These are phyloP conservation scores for Drosophila austrosaltans DNA, from an alignment of 2,888 invertebrate species.

Conservation along the genomic window DNA sequence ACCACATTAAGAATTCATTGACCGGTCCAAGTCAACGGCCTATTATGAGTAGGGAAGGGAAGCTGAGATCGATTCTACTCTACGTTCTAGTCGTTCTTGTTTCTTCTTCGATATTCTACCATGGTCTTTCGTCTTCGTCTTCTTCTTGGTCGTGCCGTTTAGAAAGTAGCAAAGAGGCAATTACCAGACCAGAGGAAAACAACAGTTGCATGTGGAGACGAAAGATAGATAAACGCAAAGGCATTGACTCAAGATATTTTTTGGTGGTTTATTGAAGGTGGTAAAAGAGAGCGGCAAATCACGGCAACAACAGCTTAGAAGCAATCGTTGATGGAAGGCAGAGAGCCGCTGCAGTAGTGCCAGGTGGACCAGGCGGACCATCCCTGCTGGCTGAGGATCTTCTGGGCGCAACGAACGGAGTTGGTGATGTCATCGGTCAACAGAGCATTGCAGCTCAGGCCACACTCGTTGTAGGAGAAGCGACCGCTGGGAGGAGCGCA, in stretches of 20 bases:
- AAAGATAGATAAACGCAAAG: conserved; percentile 16
- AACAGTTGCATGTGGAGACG: conserved; percentile 48
- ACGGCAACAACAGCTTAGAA: too few relatives aligned
- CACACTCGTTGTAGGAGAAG: conserved; percentile 68
- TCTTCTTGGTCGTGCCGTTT: conserved; percentile 20
- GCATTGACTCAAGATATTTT: conserved; percentile 1
- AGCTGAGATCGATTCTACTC: conserved; percentile 54
- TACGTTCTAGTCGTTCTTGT: neutral
- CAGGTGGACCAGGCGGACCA: conserved; percentile 79
- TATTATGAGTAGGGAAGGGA: conserved; percentile 62
- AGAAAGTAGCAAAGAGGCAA: conserved; percentile 52
- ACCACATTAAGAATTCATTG: conserved; percentile 78
- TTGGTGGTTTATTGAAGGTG: conserved; percentile 11
- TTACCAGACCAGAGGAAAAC: conserved; percentile 33
- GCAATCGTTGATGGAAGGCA: too few relatives aligned
- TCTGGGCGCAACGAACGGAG: conserved; percentile 58
- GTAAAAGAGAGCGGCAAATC: neutral
- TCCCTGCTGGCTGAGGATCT: too few relatives aligned
- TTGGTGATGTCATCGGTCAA: conserved; percentile 59
- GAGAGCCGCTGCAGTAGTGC: conserved; percentile 36
- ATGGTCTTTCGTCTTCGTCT: neutral
- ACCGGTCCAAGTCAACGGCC: conserved; percentile 79
- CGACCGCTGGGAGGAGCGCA: conserved; percentile 65
- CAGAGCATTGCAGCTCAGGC: conserved; percentile 60
- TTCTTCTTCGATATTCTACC: conserved; percentile 35